Conservation (phyloP, 2,888 invertebrate species). For the Halocaridina rubra region DNA sequence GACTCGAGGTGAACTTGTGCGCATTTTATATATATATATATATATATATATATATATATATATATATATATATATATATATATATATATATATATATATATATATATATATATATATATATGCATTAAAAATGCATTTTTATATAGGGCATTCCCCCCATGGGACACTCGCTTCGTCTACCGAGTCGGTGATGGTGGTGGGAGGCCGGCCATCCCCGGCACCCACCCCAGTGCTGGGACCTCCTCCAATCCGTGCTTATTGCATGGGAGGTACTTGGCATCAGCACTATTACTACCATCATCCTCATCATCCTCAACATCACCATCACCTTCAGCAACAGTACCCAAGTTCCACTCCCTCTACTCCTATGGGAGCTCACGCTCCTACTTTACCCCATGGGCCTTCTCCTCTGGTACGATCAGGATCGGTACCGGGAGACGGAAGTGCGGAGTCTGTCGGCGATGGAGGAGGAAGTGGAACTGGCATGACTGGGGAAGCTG, state of each 20-base stretch:
- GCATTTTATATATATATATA: too few relatives aligned
- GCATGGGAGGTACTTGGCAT: conserved; percentile 57
- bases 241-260: conserved; percentile 53
- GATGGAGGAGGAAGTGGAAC: background rate
- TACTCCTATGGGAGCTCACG: conserved; percentile 56
- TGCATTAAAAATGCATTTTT: too few relatives aligned
- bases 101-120: too few relatives aligned
- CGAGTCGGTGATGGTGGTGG: conserved; percentile 52
- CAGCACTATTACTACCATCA: conserved; percentile 36
- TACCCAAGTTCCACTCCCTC: conserved; percentile 58
- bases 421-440: conserved; percentile 60
- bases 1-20: too few relatives aligned
- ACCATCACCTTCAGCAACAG: conserved; percentile 37
- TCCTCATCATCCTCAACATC: conserved; percentile 12
- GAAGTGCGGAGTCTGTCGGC: too few relatives aligned
- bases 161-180: conserved; percentile 26
- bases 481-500: conserved; percentile 49
- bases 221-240: conserved; percentile 55
- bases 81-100: too few relatives aligned
- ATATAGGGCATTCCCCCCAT: too few relatives aligned
- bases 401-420: conserved; percentile 58
- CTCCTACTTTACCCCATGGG: conserved; percentile 56
- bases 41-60: too few relatives aligned
- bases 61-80: too few relatives aligned
- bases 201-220: conserved; percentile 56